Base-by-base conservation (phyloP, 30 jellyfish, hydroid and myxozoan genomes). In the Hydractinia symbiolongicarpus region DNA sequence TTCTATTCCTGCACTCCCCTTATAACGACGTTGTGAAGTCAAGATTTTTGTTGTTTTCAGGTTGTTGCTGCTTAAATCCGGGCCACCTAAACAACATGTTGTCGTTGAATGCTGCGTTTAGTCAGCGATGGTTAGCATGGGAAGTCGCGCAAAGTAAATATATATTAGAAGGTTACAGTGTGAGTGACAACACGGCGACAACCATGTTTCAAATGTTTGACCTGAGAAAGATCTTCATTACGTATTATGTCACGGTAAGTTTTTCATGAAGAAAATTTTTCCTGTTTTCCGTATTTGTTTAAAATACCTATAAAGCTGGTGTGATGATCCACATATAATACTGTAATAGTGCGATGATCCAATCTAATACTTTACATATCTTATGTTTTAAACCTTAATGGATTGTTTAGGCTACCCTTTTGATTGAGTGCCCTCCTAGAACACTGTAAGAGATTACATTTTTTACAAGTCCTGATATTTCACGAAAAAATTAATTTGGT, bases 121-220 rank as follows among this genome's bases (percentile, higher is more conserved):
- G 85, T 52, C 94, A 81, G 66, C 89, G 95, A 53, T 90, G 97
- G 97, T 72, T 90, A 44, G 97, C 97, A n/a, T 90, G 97, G 97
- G 97, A 90, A 66, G 97, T 90, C 72, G 82, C 85, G 21, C 97
- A 90, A 77, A 90, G 90, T 66, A 90, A 90, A 55, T 90, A 90
- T 73, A 86, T 87, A 8, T 55, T 90, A 53, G 97, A 90, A 68
- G 97, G 97, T 15, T 90, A 90, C 88, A 90, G 97, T 64, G 95
- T 90, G 79, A 90, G 94, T 61, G 97, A 90, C 61, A 90, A 90
- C 77, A 90, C 95, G 5, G 97, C 97, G 19, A 86, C 94, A n/a
- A 79, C 95, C 6, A 90, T 90, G 97, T 90, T 90, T 64, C 97
- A 90, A 76, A 89, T 90, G 67, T 90, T 90, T 68, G 97, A 90